Conservation (phyloP, 2,888 invertebrate species). For the Nemoura dubitans region DNA sequence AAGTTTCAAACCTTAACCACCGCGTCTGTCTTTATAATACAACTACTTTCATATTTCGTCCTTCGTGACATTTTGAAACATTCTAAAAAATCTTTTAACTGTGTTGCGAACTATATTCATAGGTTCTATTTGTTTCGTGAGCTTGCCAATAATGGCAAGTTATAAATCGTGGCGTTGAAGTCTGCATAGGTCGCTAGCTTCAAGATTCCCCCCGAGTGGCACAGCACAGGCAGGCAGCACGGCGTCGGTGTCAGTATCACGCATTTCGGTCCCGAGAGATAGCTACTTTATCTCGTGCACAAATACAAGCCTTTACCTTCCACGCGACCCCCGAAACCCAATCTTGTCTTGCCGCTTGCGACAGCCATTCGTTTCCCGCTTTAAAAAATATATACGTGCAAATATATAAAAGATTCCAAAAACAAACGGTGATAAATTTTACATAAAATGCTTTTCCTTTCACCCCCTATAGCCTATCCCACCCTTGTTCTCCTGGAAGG, state of each 20-base stretch:
- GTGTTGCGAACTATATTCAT: no score
- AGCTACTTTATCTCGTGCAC: conserved; percentile 49
- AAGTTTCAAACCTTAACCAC: no score
- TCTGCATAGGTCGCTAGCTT: not conserved
- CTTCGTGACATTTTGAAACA: no score
- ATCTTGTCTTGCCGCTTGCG: conserved; percentile 44
- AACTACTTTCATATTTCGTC: no score
- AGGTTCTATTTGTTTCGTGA: no score
- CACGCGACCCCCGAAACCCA: conserved; percentile 48
- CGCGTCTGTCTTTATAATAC: no score
- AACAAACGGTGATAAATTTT: conserved; percentile 50
- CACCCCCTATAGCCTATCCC: not conserved
- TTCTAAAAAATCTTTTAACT: no score
- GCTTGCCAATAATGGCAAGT: conserved; percentile 44
- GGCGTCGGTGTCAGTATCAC: not conserved
- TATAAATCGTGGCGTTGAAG: conserved; percentile 40
- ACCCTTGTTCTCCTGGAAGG: not conserved
- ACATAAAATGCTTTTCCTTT: conserved; percentile 42
- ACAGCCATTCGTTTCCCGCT: conserved; percentile 49
- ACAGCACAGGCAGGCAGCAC: not conserved
- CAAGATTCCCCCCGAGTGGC: conserved; percentile 12
- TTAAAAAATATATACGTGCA: conserved; percentile 46
- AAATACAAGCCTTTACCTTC: conserved; percentile 47
- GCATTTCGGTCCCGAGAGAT: conserved; percentile 41
- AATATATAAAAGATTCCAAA: conserved; percentile 45